phyloP scores from a whole-genome alignment of 2,888 invertebrate genomes.

The Dorcus hopei region DNA sequence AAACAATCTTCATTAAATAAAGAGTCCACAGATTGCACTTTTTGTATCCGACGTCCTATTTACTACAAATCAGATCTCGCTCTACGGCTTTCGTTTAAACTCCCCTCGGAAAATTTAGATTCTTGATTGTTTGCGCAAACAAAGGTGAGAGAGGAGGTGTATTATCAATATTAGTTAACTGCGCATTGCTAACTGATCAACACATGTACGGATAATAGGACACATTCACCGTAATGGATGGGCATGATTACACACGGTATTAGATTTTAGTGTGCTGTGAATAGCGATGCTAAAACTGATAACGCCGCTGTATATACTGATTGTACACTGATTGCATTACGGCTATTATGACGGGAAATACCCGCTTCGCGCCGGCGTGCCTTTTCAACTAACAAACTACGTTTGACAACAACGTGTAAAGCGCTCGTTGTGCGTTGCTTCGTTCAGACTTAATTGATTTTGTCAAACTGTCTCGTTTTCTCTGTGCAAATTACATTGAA shows the following conservation, averaged over 20 bases:
- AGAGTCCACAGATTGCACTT: too few species aligned
- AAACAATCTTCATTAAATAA: too few species aligned
- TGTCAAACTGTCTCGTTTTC: too few species aligned
- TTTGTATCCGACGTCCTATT: conserved; percentile 1
- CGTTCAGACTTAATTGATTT: too few species aligned
- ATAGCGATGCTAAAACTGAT: conserved; percentile 20
- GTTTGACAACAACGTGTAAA: too few species aligned
- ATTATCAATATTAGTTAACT: conserved; percentile 32
- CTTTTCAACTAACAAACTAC: neutral
- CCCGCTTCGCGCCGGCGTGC: neutral
- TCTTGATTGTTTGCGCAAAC: neutral
- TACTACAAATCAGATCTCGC: neutral
- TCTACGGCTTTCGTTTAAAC: neutral
- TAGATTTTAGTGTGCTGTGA: conserved; percentile 26
- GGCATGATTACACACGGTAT: conserved; percentile 24
- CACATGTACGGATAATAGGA: conserved; percentile 29
- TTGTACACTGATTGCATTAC: conserved; percentile 5
- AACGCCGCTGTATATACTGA: conserved; percentile 14
- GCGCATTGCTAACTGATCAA: conserved; percentile 26
- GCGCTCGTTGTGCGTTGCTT: too few species aligned
- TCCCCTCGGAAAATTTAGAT: neutral
- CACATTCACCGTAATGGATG: conserved; percentile 29
- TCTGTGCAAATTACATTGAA: too few species aligned
- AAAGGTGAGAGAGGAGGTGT: conserved; percentile 26
- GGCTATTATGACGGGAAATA: conserved; percentile 7